A percentile compares a stretch with the other conserved stretches of the same genome.
Conservation (phyloP, 2,113 vertebrate species). For the Sporophila hypoxantha region DNA sequence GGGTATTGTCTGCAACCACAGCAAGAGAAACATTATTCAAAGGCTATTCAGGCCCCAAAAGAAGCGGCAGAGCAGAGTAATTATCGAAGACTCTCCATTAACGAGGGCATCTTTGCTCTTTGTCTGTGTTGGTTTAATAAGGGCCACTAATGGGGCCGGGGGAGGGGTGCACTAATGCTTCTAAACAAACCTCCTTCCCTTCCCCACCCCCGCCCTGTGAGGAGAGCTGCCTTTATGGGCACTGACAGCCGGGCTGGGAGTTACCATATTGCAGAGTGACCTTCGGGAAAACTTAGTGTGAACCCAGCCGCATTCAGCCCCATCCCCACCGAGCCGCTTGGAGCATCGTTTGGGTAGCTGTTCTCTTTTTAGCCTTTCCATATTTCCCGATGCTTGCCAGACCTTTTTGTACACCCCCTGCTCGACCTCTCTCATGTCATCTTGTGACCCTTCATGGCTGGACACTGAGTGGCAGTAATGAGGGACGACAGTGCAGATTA, state of each 20-base stretch:
- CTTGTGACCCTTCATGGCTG: constrained; percentile 33
- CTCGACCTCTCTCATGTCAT: constrained; percentile 37
- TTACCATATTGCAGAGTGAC: constrained; percentile 66
- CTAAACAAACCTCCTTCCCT: constrained; percentile 73
- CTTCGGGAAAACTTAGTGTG: constrained; percentile 57
- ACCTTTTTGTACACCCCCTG: not conserved
- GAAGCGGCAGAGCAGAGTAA: constrained; percentile 76
- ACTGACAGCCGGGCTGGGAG: constrained; percentile 57
- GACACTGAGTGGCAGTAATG: constrained; percentile 22
- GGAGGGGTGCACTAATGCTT: constrained; percentile 74
- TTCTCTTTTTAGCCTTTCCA: not conserved
- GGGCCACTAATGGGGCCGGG: constrained; percentile 76
- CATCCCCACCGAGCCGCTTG: constrained; percentile 7
- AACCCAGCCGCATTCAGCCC: constrained; percentile 36
- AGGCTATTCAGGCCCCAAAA: constrained; percentile 74
- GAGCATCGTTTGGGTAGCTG: constrained; percentile 9
- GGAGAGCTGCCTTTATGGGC: constrained; percentile 57
- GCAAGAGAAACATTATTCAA: constrained; percentile 85
- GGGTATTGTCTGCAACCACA: constrained; percentile 72
- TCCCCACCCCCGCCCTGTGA: constrained; percentile 40
- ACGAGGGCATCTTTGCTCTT: constrained; percentile 76
- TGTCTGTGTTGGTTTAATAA: constrained; percentile 82
- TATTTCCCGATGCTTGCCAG: not conserved
- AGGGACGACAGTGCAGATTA: constrained; percentile 16
- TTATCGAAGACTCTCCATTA: constrained; percentile 78